A percentile compares a stretch with the other conserved stretches of the same genome.
Evolutionary conservation across 1,140 invertebrate species (phyloP).

Genomic region (Hypothenemus hampei): DNA sequence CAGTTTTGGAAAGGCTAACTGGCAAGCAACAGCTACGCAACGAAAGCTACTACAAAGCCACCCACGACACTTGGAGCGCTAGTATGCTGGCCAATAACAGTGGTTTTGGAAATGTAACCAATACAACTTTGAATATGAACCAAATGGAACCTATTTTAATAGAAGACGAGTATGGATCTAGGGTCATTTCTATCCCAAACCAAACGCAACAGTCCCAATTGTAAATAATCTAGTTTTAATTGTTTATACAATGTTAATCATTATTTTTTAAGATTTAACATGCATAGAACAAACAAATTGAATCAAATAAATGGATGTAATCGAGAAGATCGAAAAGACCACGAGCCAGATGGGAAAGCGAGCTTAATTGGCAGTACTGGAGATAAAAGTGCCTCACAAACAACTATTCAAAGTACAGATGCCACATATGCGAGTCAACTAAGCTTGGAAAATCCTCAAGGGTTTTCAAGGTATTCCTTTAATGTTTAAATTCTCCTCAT

Average conservation of each 20-base stretch:
- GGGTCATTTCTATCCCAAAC: constrained; percentile 39
- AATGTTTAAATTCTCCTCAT: background rate
- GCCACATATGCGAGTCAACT: constrained; percentile 72
- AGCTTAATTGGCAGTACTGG: constrained; percentile 31
- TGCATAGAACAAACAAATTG: constrained; percentile 36
- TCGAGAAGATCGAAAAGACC: constrained; percentile 40
- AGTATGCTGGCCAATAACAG: constrained; percentile 46
- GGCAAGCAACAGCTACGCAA: constrained; percentile 61
- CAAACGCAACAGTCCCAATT: constrained; percentile 40
- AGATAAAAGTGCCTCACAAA: constrained; percentile 37
- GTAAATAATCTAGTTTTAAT: background rate
- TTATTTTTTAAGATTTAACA: constrained; percentile 31
- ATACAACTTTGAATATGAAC: constrained; percentile 51
- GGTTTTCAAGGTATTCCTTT: constrained; percentile 52
- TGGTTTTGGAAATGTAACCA: constrained; percentile 40
- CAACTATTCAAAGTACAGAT: constrained; percentile 47
- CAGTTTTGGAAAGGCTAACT: constrained; percentile 79
- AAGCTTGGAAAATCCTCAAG: constrained; percentile 65
- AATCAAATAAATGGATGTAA: constrained; percentile 21
- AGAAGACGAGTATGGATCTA: constrained; percentile 63
- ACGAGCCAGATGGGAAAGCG: constrained; percentile 43
- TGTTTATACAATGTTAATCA: background rate
- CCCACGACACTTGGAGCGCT: constrained; percentile 54
- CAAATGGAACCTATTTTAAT: constrained; percentile 60
- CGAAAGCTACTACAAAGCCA: constrained; percentile 82